Conservation (phyloP, 2,888 invertebrate genomes). For the Pristionchus arcanus region DNA sequence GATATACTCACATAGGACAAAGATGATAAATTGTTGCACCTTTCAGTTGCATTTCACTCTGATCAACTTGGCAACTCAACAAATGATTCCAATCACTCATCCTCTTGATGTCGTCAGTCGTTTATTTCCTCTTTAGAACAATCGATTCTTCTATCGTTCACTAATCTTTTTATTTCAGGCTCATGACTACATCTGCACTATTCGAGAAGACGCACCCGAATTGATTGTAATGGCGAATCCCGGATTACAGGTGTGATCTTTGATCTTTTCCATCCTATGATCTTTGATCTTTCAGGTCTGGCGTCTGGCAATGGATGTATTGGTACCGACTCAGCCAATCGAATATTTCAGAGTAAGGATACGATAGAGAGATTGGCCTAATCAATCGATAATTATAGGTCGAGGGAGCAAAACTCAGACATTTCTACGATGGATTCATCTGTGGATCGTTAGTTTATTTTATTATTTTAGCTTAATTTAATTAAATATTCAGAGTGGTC, state of each 20-base stretch:
- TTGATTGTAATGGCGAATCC: conserved; percentile 76
- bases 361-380: not conserved
- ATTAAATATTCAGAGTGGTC: not conserved
- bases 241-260: conserved; percentile 66
- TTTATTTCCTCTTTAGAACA: not conserved
- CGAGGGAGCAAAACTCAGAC: conserved; percentile 70
- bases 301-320: conserved; percentile 67
- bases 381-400: not conserved
- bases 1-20: not conserved
- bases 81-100: conserved; percentile 66
- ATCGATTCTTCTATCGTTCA: not conserved
- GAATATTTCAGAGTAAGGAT: conserved; percentile 70
- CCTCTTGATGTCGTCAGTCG: conserved; percentile 65
- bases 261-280: not conserved
- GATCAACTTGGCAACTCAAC: conserved; percentile 70
- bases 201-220: conserved; percentile 77
- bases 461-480: not conserved
- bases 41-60: conserved; percentile 73
- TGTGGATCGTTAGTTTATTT: conserved; percentile 66
- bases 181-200: conserved; percentile 73
- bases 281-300: conserved; percentile 59
- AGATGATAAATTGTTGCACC: not conserved
- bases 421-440: conserved; percentile 78
- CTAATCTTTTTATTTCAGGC: conserved; percentile 51
- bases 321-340: conserved; percentile 66